Conservation (phyloP, 2,113 vertebrate species). For the Oxyruncus cristatus region DNA sequence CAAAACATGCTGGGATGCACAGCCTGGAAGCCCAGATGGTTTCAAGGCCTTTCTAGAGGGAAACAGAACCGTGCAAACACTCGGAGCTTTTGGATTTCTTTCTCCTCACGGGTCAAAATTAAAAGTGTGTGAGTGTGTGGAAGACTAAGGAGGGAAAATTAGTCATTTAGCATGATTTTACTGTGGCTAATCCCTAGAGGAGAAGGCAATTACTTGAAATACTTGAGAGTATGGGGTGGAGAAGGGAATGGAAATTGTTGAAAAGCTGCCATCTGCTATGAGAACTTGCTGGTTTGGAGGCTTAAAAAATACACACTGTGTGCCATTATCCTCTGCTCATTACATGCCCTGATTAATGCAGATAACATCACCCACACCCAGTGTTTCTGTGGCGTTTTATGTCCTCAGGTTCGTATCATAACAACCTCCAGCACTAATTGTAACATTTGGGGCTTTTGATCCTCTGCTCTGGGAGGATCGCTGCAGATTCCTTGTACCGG, state of each 20-base stretch:
- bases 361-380: conserved; percentile 20
- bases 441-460: neutral
- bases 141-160: neutral
- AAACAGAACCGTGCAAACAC: neutral
- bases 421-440: neutral
- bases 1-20: neutral
- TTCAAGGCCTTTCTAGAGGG: neutral
- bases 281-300: neutral
- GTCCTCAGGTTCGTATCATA: neutral
- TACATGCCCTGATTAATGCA: neutral
- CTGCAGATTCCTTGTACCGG: neutral
- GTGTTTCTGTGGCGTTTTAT: neutral
- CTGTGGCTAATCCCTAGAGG: neutral
- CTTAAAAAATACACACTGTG: neutral
- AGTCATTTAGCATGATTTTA: neutral
- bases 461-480: neutral
- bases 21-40: neutral
- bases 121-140: neutral
- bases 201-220: conserved; percentile 4
- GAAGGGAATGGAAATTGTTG: conserved; percentile 21
- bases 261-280: conserved; percentile 21
- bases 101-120: neutral
- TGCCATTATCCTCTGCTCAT: neutral
- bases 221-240: conserved; percentile 3
- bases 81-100: neutral